Percentiles rank a stretch among this genome's conserved stretches.
Conservation (phyloP, 1,140 invertebrate genomes). For the Oryctes rhinoceros region DNA sequence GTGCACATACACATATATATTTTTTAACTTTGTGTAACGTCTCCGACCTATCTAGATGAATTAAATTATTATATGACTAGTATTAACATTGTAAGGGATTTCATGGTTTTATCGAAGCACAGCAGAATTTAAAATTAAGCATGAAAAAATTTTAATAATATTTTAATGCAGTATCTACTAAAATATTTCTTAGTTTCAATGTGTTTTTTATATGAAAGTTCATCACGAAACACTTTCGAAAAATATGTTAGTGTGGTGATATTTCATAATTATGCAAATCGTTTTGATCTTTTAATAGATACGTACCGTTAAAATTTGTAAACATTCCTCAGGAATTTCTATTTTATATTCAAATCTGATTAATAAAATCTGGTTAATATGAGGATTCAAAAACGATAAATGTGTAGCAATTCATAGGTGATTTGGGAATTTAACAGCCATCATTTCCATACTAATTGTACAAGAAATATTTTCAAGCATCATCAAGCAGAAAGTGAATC, state of each 20-base stretch:
- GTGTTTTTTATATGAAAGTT: not conserved
- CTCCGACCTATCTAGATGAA: too few relatives aligned
- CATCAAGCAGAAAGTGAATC: too few relatives aligned
- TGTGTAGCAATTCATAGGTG: not conserved
- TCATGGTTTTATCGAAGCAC: not conserved
- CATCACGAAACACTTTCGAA: not conserved
- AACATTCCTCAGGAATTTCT: not conserved
- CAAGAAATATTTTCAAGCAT: not conserved
- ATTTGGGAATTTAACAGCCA: not conserved
- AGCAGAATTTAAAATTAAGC: not conserved
- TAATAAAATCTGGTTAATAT: constrained; percentile 5
- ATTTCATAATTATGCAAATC: constrained; percentile 32
- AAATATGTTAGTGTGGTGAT: not conserved
- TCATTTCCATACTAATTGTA: not conserved
- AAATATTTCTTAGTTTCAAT: not conserved
- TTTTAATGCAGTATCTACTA: not conserved
- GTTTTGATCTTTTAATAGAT: not conserved
- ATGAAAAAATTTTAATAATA: not conserved
- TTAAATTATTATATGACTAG: too few relatives aligned
- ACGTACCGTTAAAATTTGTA: not conserved
- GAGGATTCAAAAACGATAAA: constrained; percentile 4
- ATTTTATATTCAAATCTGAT: not conserved
- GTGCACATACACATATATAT: too few relatives aligned
- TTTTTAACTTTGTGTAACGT: too few relatives aligned
- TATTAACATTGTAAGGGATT: not conserved